Conservation (phyloP, 2,113 vertebrate species). For the Alouatta palliata region DNA sequence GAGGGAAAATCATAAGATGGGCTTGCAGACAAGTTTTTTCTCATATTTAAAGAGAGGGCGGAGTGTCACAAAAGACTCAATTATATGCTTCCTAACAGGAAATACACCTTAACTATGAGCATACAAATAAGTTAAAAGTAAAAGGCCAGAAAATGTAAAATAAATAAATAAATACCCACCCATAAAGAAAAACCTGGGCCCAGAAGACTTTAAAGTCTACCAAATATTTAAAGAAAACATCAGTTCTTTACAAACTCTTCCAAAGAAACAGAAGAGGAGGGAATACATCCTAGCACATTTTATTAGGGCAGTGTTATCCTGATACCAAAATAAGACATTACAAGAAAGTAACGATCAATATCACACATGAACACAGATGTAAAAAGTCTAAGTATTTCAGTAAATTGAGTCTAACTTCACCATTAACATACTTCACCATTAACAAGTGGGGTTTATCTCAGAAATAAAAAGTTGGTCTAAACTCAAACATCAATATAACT, state of each 20-base stretch:
- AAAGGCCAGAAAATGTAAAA: background rate
- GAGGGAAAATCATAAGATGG: background rate
- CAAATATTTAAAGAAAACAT: background rate
- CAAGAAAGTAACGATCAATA: background rate
- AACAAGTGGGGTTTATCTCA: background rate
- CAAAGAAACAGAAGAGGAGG: background rate
- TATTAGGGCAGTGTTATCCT: background rate
- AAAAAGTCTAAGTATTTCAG: slow-evolving; percentile 46
- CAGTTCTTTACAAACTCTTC: background rate
- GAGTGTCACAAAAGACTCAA: background rate
- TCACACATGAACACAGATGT: background rate
- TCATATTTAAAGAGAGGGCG: background rate
- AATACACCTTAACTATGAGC: background rate
- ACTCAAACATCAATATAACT: background rate
- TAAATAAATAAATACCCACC: background rate
- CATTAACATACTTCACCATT: background rate
- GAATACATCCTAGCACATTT: background rate
- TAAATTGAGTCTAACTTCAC: background rate
- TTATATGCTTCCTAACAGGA: background rate
- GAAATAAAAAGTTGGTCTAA: background rate
- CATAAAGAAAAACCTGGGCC: background rate
- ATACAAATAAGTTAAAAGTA: background rate
- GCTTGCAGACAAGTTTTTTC: background rate
- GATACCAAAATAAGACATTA: background rate
- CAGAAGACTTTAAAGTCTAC: background rate